Percentiles rank a stretch among this genome's conserved stretches.
These are phyloP conservation scores for Latrodectus hesperus DNA, from an alignment of 2,888 invertebrate genomes.

Conservation along the genomic window DNA sequence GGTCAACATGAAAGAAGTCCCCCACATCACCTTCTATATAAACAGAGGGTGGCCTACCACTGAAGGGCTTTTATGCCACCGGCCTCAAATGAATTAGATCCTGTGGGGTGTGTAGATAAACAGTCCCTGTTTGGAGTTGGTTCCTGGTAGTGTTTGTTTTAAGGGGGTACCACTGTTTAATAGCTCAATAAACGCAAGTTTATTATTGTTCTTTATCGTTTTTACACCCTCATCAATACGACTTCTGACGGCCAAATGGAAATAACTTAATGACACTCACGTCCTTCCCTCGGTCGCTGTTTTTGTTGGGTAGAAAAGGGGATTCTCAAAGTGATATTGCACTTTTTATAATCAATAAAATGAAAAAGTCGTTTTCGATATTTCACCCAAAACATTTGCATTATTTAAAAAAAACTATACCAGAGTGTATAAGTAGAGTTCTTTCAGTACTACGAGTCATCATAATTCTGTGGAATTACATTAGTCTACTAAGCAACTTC, in stretches of 20 bases:
- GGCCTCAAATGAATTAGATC: conserved; percentile 2
- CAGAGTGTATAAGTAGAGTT: too few relatives aligned
- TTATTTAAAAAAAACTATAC: too few relatives aligned
- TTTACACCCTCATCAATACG: background rate
- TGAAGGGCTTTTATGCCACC: background rate
- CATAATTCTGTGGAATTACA: too few relatives aligned
- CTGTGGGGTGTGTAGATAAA: conserved; percentile 3
- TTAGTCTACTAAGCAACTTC: too few relatives aligned
- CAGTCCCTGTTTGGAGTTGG: background rate
- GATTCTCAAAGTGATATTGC: too few relatives aligned
- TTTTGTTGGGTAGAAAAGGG: too few relatives aligned
- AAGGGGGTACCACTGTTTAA: background rate
- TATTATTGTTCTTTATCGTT: background rate
- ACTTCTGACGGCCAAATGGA: background rate
- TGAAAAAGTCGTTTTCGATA: too few relatives aligned
- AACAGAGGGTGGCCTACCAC: conserved; percentile 1
- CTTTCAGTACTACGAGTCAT: too few relatives aligned
- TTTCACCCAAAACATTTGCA: too few relatives aligned
- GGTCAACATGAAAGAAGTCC: conserved; percentile 9
- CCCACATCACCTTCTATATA: background rate
- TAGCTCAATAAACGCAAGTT: background rate
- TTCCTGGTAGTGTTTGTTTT: background rate
- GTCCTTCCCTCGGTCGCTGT: background rate
- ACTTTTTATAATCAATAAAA: too few relatives aligned
- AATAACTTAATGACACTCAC: background rate